Evolutionary conservation across 2,888 invertebrate genomes (phyloP), one percentile per base, ranked within the genome.

Genomic region (Heliothis peltigera): DNA sequence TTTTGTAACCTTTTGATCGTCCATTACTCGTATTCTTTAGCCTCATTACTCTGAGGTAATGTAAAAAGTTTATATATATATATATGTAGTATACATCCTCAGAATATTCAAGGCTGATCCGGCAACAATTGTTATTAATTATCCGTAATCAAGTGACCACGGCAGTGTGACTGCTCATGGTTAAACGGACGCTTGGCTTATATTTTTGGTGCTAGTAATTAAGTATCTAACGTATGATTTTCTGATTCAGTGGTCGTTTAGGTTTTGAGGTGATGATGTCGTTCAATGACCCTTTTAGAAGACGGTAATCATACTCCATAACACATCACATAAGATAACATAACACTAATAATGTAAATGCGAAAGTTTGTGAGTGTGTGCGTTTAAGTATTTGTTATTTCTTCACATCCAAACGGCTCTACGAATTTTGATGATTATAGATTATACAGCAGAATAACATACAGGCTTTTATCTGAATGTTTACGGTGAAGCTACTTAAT

Each of bases 81-180:
- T 28, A 8, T 8, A 8, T 8, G 7, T 4, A 25, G 0, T 5
- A 39, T 39, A 17, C n/a, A 42, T 49, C 28, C 25, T 2, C 12
- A 35, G 1, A 35, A 44, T 28, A 19, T 28, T 32, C 55, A 44
- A 44, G 44, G 44, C 44, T 44, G 32, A 3, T 19, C 43, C 43
- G 28, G 25, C 44, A n/a, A 8, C 22, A 28, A 55, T 55, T 43
- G 22, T 53, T 44, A 44, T 55, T 55, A 42, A 53, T 42, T 43
- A n/a, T 0, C 12, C 28, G 6, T 43, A 44, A 55, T 46, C 46
- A 48, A 8, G 39, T 57, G 18, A 39, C 42, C 22, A 39, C 39
- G 25, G 18, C 6, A 39, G 39, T 48, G 48, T 57, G 48, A 56
- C 21, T 21, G 22, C 57, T 4, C 18, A 28, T 18, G 48, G 22